phyloP scores from a whole-genome alignment of 2,113 vertebrate genomes.

The Mus musculus region DNA sequence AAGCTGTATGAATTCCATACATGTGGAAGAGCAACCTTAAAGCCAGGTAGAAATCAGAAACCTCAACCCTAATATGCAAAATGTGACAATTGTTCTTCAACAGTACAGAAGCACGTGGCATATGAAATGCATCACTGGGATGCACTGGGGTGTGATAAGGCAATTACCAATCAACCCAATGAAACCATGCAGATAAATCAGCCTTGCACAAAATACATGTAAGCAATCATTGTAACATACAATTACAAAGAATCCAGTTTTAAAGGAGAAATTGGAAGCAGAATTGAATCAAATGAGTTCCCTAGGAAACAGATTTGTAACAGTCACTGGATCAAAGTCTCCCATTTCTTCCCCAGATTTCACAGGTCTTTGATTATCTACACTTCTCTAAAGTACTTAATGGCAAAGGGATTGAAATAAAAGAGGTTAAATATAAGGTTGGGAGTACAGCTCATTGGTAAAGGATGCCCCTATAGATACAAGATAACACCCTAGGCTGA shows the following conservation, averaged over 20 bases:
- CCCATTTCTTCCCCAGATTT: background rate
- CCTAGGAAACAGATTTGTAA: slow-evolving; percentile 44
- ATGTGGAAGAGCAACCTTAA: background rate
- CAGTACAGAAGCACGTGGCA: slow-evolving; percentile 39
- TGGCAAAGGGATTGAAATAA: slow-evolving; percentile 24
- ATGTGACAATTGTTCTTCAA: slow-evolving; percentile 28
- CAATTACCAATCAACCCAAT: background rate
- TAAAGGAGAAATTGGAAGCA: slow-evolving; percentile 35
- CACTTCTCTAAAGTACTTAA: slow-evolving; percentile 23
- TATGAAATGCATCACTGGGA: slow-evolving; percentile 48
- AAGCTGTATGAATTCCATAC: slow-evolving; percentile 52
- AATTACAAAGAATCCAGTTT: slow-evolving; percentile 38
- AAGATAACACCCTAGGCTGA: background rate
- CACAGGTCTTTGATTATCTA: background rate
- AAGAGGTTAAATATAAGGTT: background rate
- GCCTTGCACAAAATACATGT: background rate
- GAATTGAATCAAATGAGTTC: slow-evolving; percentile 50
- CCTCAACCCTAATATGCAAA: background rate
- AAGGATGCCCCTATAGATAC: background rate
- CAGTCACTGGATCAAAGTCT: background rate
- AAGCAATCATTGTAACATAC: slow-evolving; percentile 38
- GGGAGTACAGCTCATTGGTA: background rate
- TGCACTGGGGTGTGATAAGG: background rate
- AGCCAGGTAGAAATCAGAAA: slow-evolving; percentile 53
- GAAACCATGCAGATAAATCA: slow-evolving; percentile 31